Percentiles rank a stretch among this genome's conserved stretches.
These are phyloP conservation scores for Falco concolor DNA, from an alignment of 2,797 vertebrate species.

Conservation along the genomic window DNA sequence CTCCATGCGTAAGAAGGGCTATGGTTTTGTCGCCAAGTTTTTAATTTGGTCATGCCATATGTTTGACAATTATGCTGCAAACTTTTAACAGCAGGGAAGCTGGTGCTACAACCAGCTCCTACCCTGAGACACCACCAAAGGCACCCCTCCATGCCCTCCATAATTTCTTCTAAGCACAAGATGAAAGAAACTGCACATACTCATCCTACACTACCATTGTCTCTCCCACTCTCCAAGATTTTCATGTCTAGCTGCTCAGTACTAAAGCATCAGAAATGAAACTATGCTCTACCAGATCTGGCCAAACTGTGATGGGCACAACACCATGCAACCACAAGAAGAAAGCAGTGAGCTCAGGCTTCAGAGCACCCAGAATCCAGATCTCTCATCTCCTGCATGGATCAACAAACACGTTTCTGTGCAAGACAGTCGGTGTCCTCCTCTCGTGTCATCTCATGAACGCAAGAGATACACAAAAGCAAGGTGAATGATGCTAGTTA, in stretches of 20 bases:
- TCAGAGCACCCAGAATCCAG: background rate
- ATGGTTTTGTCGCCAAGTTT: background rate
- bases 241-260: background rate
- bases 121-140: background rate
- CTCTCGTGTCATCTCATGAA: background rate
- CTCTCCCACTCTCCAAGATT: background rate
- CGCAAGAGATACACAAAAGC: background rate
- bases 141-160: fast-evolving
- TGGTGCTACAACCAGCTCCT: background rate
- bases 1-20: background rate
- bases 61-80: background rate
- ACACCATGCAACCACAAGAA: fast-evolving
- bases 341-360: background rate
- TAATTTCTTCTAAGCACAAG: background rate
- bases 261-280: background rate
- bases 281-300: background rate
- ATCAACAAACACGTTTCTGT: background rate
- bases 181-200: background rate
- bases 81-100: background rate
- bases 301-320: background rate
- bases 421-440: background rate
- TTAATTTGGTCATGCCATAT: background rate
- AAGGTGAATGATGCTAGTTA: background rate
- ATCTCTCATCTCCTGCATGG: background rate
- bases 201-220: background rate